Conservation (phyloP, 1,140 invertebrate genomes). For the Cyrtorhinus lividipennis region DNA sequence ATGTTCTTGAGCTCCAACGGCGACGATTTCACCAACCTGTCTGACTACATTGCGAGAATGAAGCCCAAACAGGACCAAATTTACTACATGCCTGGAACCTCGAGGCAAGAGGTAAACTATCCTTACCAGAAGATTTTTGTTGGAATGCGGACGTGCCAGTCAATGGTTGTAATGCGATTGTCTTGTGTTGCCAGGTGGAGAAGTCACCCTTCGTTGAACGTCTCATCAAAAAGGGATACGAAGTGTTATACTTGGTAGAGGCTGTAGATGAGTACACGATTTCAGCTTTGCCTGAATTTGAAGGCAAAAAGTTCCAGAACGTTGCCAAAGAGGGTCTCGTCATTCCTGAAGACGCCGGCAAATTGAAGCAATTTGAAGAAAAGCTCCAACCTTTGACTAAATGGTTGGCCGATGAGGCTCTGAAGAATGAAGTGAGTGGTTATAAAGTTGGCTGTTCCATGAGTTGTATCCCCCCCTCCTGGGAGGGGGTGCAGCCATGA, state of each 20-base stretch:
- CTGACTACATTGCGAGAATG: conserved; percentile 91
- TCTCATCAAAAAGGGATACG: conserved; percentile 84
- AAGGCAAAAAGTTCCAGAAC: conserved; percentile 99
- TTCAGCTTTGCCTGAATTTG: conserved; percentile 94
- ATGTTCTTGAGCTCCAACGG: conserved; percentile 49
- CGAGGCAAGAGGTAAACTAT: conserved; percentile 63
- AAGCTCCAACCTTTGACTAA: conserved; percentile 80
- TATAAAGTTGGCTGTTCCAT: no score
- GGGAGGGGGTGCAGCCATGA: background rate
- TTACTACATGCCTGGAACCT: conserved; percentile 90
- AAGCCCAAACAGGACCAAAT: conserved; percentile 93
- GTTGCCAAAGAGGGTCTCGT: conserved; percentile 96
- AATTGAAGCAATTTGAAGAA: conserved; percentile 64
- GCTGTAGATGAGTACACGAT: conserved; percentile 98
- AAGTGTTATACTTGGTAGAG: conserved; percentile 90
- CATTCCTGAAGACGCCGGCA: conserved; percentile 69
- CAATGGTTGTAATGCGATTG: background rate
- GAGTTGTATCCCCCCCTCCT: background rate
- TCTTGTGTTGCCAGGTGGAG: conserved; percentile 41
- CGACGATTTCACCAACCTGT: conserved; percentile 52
- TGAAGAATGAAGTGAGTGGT: conserved; percentile 63
- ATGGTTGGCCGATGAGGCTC: conserved; percentile 74
- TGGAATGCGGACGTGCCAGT: no score
- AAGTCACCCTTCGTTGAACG: conserved; percentile 93
- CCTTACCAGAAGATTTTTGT: no score